Conservation (phyloP, 1,140 invertebrate genomes). For the Tetramorium alpestre region DNA sequence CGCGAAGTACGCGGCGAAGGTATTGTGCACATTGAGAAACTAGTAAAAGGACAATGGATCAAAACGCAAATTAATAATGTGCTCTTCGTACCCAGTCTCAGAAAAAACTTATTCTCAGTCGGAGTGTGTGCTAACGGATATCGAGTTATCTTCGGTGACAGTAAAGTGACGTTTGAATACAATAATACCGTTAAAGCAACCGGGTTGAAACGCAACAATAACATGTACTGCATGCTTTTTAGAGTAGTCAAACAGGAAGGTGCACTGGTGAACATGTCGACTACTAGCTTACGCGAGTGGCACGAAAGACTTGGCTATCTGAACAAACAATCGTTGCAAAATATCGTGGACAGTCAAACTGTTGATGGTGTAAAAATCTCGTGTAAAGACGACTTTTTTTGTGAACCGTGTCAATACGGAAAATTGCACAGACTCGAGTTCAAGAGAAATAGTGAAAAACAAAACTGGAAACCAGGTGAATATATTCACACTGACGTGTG, state of each 20-base stretch:
- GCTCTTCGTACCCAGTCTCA: no score
- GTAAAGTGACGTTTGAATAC: no score
- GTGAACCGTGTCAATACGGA: constrained; percentile 64
- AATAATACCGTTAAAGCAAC: constrained; percentile 10
- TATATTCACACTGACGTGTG: not conserved
- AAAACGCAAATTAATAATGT: no score
- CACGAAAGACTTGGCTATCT: no score
- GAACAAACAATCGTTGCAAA: no score
- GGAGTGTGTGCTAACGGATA: no score
- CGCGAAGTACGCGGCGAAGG: not conserved
- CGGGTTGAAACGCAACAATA: constrained; percentile 56
- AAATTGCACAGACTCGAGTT: constrained; percentile 64
- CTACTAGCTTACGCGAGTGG: no score
- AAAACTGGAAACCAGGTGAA: not conserved
- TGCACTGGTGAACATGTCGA: no score
- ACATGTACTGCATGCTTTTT: constrained; percentile 63
- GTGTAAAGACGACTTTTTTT: constrained; percentile 46
- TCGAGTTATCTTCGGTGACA: no score
- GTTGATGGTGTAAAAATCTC: not conserved
- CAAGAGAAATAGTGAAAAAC: not conserved
- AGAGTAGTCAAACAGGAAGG: not conserved
- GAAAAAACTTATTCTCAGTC: constrained; percentile 70
- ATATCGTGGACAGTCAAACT: no score
- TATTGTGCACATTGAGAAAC: not conserved
- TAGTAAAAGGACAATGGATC: not conserved